Conservation (phyloP, 2,797 vertebrate genomes). For the Acrossocheilus fasciatus region DNA sequence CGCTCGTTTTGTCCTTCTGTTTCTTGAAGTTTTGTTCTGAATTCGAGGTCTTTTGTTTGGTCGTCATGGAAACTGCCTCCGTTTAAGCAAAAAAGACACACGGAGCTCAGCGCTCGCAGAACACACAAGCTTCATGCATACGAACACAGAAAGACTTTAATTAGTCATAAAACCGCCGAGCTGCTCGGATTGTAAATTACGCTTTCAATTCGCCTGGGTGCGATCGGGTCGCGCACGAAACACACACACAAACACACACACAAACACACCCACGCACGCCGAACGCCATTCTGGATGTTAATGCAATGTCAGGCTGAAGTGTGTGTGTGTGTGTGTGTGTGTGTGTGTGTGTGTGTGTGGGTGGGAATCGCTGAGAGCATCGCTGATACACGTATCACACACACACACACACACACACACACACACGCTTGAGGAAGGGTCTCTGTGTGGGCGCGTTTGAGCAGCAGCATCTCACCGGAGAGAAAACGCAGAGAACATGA, state of each 20-base stretch:
- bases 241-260: slow-evolving; percentile 41
- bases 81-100: slow-evolving; percentile 64
- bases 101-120: slow-evolving; percentile 36
- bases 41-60: slow-evolving; percentile 86
- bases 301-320: slow-evolving; percentile 54
- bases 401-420: slow-evolving; percentile 44
- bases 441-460: slow-evolving; percentile 40
- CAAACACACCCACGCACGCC: slow-evolving; percentile 39
- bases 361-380: slow-evolving; percentile 59
- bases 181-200: slow-evolving; percentile 33
- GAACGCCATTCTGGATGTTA: slow-evolving; percentile 45
- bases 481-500: slow-evolving; percentile 25
- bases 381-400: slow-evolving; percentile 42
- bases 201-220: slow-evolving; percentile 35
- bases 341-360: slow-evolving; percentile 48
- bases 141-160: slow-evolving; percentile 17
- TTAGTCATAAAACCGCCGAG: slow-evolving; percentile 35
- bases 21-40: slow-evolving; percentile 76
- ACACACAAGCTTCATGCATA: neutral
- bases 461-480: slow-evolving; percentile 6
- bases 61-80: slow-evolving; percentile 90
- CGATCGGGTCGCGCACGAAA: slow-evolving; percentile 13
- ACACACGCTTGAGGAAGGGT: slow-evolving; percentile 41
- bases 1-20: neutral
- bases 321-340: slow-evolving; percentile 43